A percentile compares a stretch with the other conserved stretches of the same genome.
These are phyloP conservation scores for Meteorus sp. DNA, from an alignment of 1,140 invertebrate species.

Conservation along the genomic window DNA sequence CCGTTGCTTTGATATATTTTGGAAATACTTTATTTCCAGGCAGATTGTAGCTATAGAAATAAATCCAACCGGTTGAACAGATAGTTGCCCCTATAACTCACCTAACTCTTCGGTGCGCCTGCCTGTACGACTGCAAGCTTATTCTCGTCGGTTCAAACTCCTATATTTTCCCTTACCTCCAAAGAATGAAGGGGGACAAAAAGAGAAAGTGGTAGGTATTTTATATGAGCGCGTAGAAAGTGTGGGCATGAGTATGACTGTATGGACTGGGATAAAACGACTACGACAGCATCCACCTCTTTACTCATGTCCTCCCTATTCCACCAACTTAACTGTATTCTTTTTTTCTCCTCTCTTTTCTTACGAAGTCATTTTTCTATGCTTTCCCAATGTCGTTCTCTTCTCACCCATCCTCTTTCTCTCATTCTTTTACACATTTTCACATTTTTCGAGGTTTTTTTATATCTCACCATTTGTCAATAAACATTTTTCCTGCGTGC, in stretches of 20 bases:
- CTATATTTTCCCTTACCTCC: conserved; percentile 29
- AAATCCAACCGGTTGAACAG: conserved; percentile 52
- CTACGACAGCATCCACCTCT: conserved; percentile 18
- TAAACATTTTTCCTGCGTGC: conserved; percentile 24
- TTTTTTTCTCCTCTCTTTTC: conserved; percentile 17
- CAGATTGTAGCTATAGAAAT: conserved; percentile 57
- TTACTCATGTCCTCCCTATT: background rate
- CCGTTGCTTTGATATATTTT: conserved; percentile 16
- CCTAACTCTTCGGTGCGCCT: conserved; percentile 22
- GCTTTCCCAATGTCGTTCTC: conserved; percentile 1
- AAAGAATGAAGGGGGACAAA: background rate
- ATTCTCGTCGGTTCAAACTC: conserved; percentile 41
- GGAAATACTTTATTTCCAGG: conserved; percentile 53
- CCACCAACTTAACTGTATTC: conserved; percentile 8
- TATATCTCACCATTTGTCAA: conserved; percentile 39
- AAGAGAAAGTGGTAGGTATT: conserved; percentile 23
- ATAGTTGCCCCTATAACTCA: conserved; percentile 51
- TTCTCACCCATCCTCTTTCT: conserved; percentile 15
- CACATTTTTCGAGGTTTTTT: conserved; percentile 36
- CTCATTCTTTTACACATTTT: conserved; percentile 18
- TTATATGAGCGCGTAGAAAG: too few relatives aligned
- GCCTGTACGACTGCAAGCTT: conserved; percentile 25
- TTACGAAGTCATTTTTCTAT: background rate
- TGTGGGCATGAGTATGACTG: too few relatives aligned
- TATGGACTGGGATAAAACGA: conserved; percentile 17